A percentile compares a stretch with the other conserved stretches of the same genome.
Evolutionary conservation across 2,888 invertebrate species (phyloP).

Genomic region (Hecatera dysodea): DNA sequence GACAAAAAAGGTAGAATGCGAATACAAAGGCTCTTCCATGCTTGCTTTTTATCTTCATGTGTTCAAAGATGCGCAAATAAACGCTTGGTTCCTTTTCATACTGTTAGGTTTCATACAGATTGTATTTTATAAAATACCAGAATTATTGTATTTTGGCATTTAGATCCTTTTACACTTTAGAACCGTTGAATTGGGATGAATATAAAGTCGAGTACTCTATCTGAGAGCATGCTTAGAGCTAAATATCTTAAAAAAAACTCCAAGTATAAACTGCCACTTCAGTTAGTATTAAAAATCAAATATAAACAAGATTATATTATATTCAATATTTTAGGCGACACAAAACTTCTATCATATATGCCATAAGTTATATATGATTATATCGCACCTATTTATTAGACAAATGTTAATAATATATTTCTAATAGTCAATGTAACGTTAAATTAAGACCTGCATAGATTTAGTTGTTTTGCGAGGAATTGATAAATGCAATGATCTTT

Average conservation of each 20-base stretch:
- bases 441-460: slow-evolving; percentile 38
- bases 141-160: too few relatives aligned
- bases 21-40: too few relatives aligned
- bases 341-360: slow-evolving; percentile 12
- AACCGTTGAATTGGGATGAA: not conserved
- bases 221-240: slow-evolving; percentile 30
- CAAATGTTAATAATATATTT: slow-evolving; percentile 48
- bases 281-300: slow-evolving; percentile 13
- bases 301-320: slow-evolving; percentile 12
- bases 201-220: not conserved
- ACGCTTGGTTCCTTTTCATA: too few relatives aligned
- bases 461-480: slow-evolving; percentile 39
- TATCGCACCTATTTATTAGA: slow-evolving; percentile 49
- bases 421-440: slow-evolving; percentile 22
- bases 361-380: not conserved
- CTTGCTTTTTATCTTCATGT: too few relatives aligned
- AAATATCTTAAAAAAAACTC: not conserved
- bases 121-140: too few relatives aligned
- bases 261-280: slow-evolving; percentile 31
- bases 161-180: too few relatives aligned
- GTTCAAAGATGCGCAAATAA: too few relatives aligned
- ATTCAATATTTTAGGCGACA: slow-evolving; percentile 10
- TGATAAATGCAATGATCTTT: slow-evolving; percentile 33
- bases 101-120: too few relatives aligned
- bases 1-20: too few relatives aligned